Evolutionary conservation across 2,113 vertebrate species (phyloP), one percentile per base, ranked within the genome.

Genomic region (Puntigrus tetrazona): DNA sequence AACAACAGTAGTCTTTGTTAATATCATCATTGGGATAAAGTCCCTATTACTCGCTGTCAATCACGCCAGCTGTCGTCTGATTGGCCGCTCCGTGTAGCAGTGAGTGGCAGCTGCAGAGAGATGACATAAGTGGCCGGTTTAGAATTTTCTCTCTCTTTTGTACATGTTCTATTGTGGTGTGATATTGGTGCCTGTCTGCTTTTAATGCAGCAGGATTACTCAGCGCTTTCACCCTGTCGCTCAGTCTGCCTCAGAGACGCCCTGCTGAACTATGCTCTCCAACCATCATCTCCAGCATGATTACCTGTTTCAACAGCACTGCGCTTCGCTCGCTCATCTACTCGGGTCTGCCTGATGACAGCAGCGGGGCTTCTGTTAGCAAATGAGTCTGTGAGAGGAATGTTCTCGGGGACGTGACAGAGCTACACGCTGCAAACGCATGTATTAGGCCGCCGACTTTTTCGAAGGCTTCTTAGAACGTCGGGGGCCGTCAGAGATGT

Each of bases 181-280:
- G 81, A 78, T 86, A 69, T 86, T 29, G 29, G 80, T 73, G 73
- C 70, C 63, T 75, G 84, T 88, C 69, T 85, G 81, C 74, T 83
- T 81, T 91, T 90, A 89, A 87, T 88, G 78, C 87, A 59, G 85
- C 84, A 73, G 70, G 87, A 91, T 92, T 91, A 93, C 90, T 92
- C 92, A 92, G 92, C 88, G 84, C 82, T 91, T 92, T 89, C 83
- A 78, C 2, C 61, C 89, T 83, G 88, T 86, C 86, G 87, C 84
- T 90, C 89, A 91, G 47, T 52, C 43, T 83, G 34, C n/a, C 81
- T 77, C 70, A 75, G 83, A 77, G 82, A 82, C 77, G 59, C 69
- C 90, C 87, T 83, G 88, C 84, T 83, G 85, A 86, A 89, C 87
- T 88, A 78, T 74, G 88, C 73, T 84, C 88, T 74, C 65, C 74